Evolutionary conservation across 2,888 invertebrate species (phyloP), one percentile per base, ranked within the genome.

Genomic region (Argyra leucocephala): DNA sequence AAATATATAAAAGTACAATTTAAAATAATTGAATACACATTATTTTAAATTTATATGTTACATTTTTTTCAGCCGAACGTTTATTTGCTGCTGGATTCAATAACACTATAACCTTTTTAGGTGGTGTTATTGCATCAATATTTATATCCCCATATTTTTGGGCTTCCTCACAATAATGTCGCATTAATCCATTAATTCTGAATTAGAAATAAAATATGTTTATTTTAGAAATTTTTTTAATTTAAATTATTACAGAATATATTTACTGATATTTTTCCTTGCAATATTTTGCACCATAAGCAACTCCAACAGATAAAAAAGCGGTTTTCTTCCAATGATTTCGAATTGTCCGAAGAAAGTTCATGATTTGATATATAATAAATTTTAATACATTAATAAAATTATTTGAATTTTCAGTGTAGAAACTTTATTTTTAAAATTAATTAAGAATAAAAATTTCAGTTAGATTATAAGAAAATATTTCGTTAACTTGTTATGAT

Each of bases 81-180:
- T 88, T 89, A 72, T 91, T 91, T 0, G 96, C 92, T 23, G 89
- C 91, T 22, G 96, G 96, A 81, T 96, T 96, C 64, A 96, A 81
- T 72, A 96, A 88, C 0, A 97, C 90, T 0, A 94, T 90, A 1
- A 96, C 82, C 69, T 87, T 86, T 68, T 89, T 86, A 1, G 90
- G 88, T 70, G 85, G 84, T 24, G 82, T 74, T 37, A 76, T 76
- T 0, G 84, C 82, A 1, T 84, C 81, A 62, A 89, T 81, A 3
- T 85, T 77, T 66, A 82, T 75, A 69, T 89, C 85, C 2, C 93
- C 93, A 80, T 87, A 89, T 72, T 81, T 81, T 36, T 84, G 82
- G 0, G 93, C 92, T 77, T 88, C 88, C 75, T 86, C 83, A 74
- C 95, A 93, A 71, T 91, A 90, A 22, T 84, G 83, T 74, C 86